Percentiles rank a stretch among this genome's conserved stretches.
Conservation (phyloP, 1,140 invertebrate species). For the Apis dorsata region DNA sequence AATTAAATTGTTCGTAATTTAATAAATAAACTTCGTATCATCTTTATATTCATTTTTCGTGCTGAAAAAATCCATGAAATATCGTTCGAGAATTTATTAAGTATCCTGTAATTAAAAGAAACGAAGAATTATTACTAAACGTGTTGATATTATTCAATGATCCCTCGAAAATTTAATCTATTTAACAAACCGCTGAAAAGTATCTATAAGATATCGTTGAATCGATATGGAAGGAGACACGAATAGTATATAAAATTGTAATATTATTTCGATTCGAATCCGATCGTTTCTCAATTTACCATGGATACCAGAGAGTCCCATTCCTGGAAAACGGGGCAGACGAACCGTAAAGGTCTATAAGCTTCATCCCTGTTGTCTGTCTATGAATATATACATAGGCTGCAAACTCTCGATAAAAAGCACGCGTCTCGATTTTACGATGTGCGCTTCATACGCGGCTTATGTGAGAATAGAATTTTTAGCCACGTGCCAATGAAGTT, state of each 20-base stretch:
- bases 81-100: too few relatives aligned
- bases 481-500: slow-evolving; percentile 16
- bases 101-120: too few relatives aligned
- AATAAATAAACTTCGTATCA: too few relatives aligned
- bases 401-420: slow-evolving; percentile 48
- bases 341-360: slow-evolving; percentile 49
- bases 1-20: too few relatives aligned
- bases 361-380: not conserved
- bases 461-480: slow-evolving; percentile 19
- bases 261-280: slow-evolving; percentile 4
- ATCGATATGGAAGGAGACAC: slow-evolving; percentile 16
- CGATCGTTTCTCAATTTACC: slow-evolving; percentile 52
- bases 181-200: slow-evolving; percentile 1
- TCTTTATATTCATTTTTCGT: too few relatives aligned
- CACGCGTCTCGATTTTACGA: slow-evolving; percentile 26
- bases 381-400: not conserved
- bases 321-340: slow-evolving; percentile 15
- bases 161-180: not conserved
- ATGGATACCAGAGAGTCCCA: slow-evolving; percentile 27
- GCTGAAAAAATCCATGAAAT: too few relatives aligned
- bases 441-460: not conserved
- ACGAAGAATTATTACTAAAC: too few relatives aligned
- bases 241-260: not conserved
- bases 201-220: slow-evolving; percentile 12
- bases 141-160: slow-evolving; percentile 4